A percentile compares a stretch with the other conserved stretches of the same genome.
phyloP scores from a whole-genome alignment of 2,113 vertebrate species.

The Petaurus breviceps region DNA sequence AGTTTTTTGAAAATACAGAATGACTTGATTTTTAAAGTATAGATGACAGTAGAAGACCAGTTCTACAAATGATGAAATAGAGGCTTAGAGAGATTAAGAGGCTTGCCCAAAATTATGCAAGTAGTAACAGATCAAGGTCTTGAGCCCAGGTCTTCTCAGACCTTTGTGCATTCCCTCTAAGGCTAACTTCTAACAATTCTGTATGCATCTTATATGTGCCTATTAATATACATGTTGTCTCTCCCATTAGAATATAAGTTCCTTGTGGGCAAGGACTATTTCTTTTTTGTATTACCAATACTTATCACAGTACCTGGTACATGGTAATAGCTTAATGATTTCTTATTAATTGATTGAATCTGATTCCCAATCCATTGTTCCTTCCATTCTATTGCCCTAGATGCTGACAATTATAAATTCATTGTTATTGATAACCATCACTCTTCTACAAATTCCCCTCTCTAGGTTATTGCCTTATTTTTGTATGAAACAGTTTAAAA shows the following conservation, averaged over 20 bases:
- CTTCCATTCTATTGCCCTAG: background rate
- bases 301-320: background rate
- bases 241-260: background rate
- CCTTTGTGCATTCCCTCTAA: background rate
- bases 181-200: background rate
- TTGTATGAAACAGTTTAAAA: constrained; percentile 48
- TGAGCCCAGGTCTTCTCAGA: background rate
- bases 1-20: background rate
- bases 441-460: constrained; percentile 31
- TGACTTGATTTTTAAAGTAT: background rate
- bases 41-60: background rate
- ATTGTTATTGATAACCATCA: constrained; percentile 12
- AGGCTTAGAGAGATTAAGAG: background rate
- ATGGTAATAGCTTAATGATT: background rate
- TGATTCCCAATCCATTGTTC: background rate
- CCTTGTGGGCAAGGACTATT: background rate
- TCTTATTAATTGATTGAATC: background rate
- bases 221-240: background rate
- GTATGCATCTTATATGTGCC: background rate
- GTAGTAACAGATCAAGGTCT: background rate
- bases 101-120: background rate
- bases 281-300: background rate
- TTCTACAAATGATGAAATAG: background rate
- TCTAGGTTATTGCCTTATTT: constrained; percentile 40
- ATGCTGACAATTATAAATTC: background rate